Evolutionary conservation across 2,888 invertebrate species (phyloP), one percentile per base, ranked within the genome.

Genomic region (Teleogryllus oceanicus): DNA sequence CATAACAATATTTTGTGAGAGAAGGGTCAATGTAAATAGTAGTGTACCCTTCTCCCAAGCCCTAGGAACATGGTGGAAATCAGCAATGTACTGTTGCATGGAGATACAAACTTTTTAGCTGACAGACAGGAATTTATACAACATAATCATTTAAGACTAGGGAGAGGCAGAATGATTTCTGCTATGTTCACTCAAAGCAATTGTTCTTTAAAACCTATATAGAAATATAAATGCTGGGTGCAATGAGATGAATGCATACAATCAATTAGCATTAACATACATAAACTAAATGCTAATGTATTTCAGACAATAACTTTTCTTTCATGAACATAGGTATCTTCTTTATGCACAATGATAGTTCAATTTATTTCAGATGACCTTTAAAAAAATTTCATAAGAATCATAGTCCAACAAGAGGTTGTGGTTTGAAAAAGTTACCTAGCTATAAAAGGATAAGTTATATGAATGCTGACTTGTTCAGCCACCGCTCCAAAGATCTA

Each of bases 31-130:
- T 37, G 37, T 37, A 37, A 37, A 37, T 37, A 37, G 37, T 37
- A 37, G 8, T 37, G 37, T 37, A 37, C 37, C 37, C 37, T 37
- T 37, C 62, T 62, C 62, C 13, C 62, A 62, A 62, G 8, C 37
- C 37, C n/a, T 62, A 62, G 62, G 62, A 62, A 62, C 62, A 62
- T 62, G 62, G n/a, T 62, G 62, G 62, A 62, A 62, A 62, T 62
- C 62, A 62, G 62, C 62, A 62, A 62, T 18, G 62, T n/a, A 62
- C 62, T 62, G n/a, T 62, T 62, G 62, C 62, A 62, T 62, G 62
- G 62, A n/a, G 62, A 62, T n/a, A 62, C 13, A n/a, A 62, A 62
- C 62, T 8, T 16, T 62, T 62, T 62, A n/a, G 62, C 62, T 62
- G n/a, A 62, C 62, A 62, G n/a, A 12, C 62, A 62, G n/a, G n/a